Percentiles rank a stretch among this genome's conserved stretches.
These are phyloP conservation scores for Bombus waltoni DNA, from an alignment of 1,140 invertebrate species.

Conservation along the genomic window DNA sequence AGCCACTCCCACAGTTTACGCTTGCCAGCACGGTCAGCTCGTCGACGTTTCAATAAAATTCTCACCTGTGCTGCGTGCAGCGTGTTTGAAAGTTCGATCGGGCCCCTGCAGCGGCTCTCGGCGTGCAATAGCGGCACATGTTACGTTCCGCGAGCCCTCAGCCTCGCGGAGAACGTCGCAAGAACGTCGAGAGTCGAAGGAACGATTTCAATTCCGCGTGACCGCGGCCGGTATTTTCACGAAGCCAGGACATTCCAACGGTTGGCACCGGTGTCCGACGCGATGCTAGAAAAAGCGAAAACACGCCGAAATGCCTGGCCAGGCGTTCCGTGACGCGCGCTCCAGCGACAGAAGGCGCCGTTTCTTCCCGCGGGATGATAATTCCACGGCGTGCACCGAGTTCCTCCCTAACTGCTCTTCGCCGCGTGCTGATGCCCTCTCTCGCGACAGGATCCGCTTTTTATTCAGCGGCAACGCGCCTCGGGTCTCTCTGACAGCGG, in stretches of 20 bases:
- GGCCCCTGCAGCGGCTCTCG: neutral
- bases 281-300: slow-evolving; percentile 31
- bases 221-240: slow-evolving; percentile 33
- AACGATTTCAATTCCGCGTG: slow-evolving; percentile 31
- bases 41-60: slow-evolving; percentile 29
- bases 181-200: neutral
- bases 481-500: slow-evolving; percentile 60
- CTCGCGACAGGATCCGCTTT: slow-evolving; percentile 62
- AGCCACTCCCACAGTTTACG: slow-evolving; percentile 8
- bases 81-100: neutral
- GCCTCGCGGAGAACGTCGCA: neutral
- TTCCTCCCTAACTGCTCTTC: slow-evolving; percentile 19
- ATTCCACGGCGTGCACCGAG: slow-evolving; percentile 46
- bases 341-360: slow-evolving; percentile 36
- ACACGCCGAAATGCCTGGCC: slow-evolving; percentile 35
- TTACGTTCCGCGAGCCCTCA: too few species aligned
- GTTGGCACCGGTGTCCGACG: neutral
- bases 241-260: slow-evolving; percentile 30
- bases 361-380: slow-evolving; percentile 53
- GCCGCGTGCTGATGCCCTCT: slow-evolving; percentile 29
- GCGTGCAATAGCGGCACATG: too few species aligned
- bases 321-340: neutral
- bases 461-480: slow-evolving; percentile 62
- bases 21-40: too few species aligned
- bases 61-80: neutral